These are phyloP conservation scores for Noturus placidus DNA, from an alignment of 2,113 vertebrate species.

Conservation along the genomic window DNA sequence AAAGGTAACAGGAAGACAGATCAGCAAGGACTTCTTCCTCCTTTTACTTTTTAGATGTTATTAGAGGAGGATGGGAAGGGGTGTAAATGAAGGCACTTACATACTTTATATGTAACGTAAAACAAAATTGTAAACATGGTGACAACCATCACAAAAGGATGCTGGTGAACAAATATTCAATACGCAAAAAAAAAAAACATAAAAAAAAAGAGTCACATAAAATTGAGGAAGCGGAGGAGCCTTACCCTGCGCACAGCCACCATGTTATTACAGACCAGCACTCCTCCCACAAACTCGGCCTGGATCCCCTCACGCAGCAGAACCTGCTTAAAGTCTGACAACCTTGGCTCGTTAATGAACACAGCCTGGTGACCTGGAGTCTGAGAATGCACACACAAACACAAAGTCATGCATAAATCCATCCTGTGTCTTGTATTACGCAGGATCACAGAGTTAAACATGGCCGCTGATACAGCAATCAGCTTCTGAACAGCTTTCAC, in stretches of 20 bases:
- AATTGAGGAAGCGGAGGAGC: background rate
- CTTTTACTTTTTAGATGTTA: background rate
- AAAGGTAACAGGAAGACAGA: slow-evolving; percentile 41
- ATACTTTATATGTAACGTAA: background rate
- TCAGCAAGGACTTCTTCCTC: slow-evolving; percentile 23
- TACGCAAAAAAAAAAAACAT: background rate
- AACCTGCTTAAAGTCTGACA: slow-evolving; percentile 99
- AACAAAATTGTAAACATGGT: background rate
- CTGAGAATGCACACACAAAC: slow-evolving; percentile 63
- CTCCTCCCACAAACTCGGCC: slow-evolving; percentile 97
- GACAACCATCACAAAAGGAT: background rate
- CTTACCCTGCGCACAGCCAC: slow-evolving; percentile 97
- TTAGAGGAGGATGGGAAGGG: background rate
- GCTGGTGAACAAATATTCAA: background rate
- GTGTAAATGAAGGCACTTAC: background rate
- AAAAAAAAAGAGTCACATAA: background rate
- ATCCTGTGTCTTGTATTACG: background rate
- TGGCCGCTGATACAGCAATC: background rate
- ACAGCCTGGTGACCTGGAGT: slow-evolving; percentile 94
- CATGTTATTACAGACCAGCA: slow-evolving; percentile 96
- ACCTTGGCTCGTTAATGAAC: slow-evolving; percentile 97
- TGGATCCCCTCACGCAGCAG: slow-evolving; percentile 94
- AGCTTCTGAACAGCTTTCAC: background rate
- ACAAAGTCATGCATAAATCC: background rate
- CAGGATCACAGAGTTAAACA: background rate